Evolutionary conservation across 1,140 invertebrate species (phyloP), one percentile per base, ranked within the genome.

Genomic region (Neotoxoptera formosana): DNA sequence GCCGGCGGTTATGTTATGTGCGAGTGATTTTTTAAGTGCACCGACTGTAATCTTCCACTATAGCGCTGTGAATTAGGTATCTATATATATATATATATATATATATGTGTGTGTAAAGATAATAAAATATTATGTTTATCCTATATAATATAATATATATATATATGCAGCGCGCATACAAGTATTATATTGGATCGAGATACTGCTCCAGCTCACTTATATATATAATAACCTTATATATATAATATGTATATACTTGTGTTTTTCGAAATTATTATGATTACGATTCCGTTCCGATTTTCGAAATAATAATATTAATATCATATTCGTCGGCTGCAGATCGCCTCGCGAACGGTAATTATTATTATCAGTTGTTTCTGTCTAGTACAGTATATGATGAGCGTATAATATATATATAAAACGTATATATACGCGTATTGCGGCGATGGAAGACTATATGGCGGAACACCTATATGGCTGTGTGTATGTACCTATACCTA

Each of bases 1-100:
- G 83, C 83, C 23, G 41, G 36, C 7, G 23, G 83, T 41, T 45
- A 41, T 84, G n/a, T n/a, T 67, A 45, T 41, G 81, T 25, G 36
- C 41, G 23, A 84, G 83, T 84, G 83, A 84, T 84, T 84, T 84
- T 84, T 84, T 41, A 84, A 84, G 83, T 84, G 81, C 81, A 41
- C 34, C 36, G 7, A 41, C 81, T 41, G 83, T 84, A 45, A 84
- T 84, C 83, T 45, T 84, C 83, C 36, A 23, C 83, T 14, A n/a
- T n/a, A n/a, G 30, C 30, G 30, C 17, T 76, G 30, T 76, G 60
- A 7, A 76, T 11, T n/a, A n/a, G 25, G 11, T 30, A 67, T 4
- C 30, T 14, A n/a, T 67, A 20, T 20, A 17, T 48, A n/a, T n/a
- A n/a, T n/a, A n/a, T n/a, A n/a, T n/a, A n/a, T n/a, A n/a, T n/a